Conservation (phyloP, 2,888 invertebrate species). For the Agrenia bidenticulata region DNA sequence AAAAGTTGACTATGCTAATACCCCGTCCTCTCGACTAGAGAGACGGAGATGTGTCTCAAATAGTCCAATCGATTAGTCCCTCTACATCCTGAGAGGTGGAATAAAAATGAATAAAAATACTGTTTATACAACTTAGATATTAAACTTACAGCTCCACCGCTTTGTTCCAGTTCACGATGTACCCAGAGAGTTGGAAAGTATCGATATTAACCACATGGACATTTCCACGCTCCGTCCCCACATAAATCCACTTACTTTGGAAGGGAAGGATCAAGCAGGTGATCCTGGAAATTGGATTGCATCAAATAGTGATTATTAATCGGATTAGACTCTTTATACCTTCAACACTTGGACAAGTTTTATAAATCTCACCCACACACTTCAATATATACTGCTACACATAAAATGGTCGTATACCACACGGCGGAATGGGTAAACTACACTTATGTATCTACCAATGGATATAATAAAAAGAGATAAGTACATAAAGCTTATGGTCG, state of each 20-base stretch:
- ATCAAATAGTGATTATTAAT: not conserved
- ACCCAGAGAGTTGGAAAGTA: slow-evolving; percentile 92
- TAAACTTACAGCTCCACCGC: slow-evolving; percentile 95
- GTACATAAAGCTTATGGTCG: no score
- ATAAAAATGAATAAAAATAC: slow-evolving; percentile 5
- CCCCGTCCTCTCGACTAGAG: not conserved
- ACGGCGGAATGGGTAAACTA: no score
- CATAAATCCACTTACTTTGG: slow-evolving; percentile 94
- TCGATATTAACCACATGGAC: slow-evolving; percentile 96
- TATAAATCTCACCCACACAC: no score
- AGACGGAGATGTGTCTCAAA: not conserved
- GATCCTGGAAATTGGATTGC: slow-evolving; percentile 65
- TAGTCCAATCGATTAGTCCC: not conserved
- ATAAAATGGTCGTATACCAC: no score
- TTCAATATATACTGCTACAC: no score
- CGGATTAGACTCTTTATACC: not conserved
- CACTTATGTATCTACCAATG: no score
- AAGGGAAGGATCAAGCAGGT: slow-evolving; percentile 93
- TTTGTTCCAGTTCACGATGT: slow-evolving; percentile 99
- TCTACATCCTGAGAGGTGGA: no score
- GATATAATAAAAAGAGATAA: no score
- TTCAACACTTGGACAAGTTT: no score
- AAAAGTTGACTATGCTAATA: no score
- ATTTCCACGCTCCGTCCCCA: slow-evolving; percentile 97
- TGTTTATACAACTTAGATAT: slow-evolving; percentile 7